Percentiles rank a stretch among this genome's conserved stretches.
These are phyloP conservation scores for Thumatha senex DNA, from an alignment of 2,888 invertebrate genomes.

Conservation along the genomic window DNA sequence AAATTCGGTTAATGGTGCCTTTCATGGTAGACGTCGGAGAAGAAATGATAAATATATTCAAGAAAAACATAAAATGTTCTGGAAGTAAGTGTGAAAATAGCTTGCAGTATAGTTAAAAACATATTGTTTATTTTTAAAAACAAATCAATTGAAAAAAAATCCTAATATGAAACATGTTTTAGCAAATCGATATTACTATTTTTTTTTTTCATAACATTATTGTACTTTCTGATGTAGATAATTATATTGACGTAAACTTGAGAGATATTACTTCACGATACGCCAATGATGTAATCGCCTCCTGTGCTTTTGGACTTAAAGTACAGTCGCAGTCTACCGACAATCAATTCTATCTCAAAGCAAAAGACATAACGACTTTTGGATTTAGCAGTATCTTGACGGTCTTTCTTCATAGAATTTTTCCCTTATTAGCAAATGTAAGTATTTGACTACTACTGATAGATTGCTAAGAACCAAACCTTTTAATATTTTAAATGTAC, in stretches of 20 bases:
- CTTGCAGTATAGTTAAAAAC: not conserved
- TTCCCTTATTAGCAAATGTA: not conserved
- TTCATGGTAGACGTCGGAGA: conserved; percentile 68
- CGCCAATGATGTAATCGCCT: conserved; percentile 79
- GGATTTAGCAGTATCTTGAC: conserved; percentile 20
- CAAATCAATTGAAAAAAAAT: not conserved
- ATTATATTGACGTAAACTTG: conserved; percentile 55
- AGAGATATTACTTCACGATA: conserved; percentile 71
- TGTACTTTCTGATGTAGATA: conserved; percentile 24
- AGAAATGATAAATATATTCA: conserved; percentile 55
- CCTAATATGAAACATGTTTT: not conserved
- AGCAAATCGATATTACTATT: not conserved
- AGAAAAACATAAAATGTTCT: conserved; percentile 43
- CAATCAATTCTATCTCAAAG: conserved; percentile 81
- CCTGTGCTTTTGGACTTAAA: conserved; percentile 75
- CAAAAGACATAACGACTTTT: conserved; percentile 65
- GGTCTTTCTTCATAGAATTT: not conserved
- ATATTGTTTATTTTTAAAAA: no score
- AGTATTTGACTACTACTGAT: conserved; percentile 3
- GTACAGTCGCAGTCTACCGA: conserved; percentile 78
- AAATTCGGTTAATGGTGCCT: conserved; percentile 70
- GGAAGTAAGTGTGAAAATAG: conserved; percentile 34
- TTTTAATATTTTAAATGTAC: not conserved
- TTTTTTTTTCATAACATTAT: not conserved
- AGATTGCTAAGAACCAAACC: no score